Base-by-base conservation (phyloP, 2,888 invertebrate species). In the Phlogophora meticulosa region DNA sequence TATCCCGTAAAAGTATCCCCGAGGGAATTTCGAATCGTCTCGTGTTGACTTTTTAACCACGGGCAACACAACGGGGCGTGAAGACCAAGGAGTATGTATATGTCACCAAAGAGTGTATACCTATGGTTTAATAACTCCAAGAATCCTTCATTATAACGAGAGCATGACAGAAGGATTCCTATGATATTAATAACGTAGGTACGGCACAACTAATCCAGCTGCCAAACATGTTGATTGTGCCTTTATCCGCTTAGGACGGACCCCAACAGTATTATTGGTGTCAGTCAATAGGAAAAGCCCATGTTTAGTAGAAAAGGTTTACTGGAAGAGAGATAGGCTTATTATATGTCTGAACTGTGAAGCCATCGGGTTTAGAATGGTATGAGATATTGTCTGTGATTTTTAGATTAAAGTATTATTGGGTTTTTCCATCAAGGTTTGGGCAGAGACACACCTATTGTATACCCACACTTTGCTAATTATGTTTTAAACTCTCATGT, bases 221-320 rank as follows among this genome's bases (percentile, higher is more conserved):
- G 17, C 17, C 36, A 32, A 53, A 58, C 43, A 58, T 48, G 24
- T 72, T 72, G 53, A 15, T 48, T 48, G 42, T 11, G 15, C 24
- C n/a, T 15, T 48, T 48, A 57, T 64, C 58, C n/a, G 43, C 48
- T 73, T 49, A 34, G 32, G 17, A 45, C 11, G 24, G 15, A 34
- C 24, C 57, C 3, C 34, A 42, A 13, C 7, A 7, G 15, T 40
- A 11, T n/a, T 48, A 51, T 34, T 55, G 2, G 17, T 20, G n/a
- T 40, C 36, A n/a, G 38, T 20, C 11, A 32, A 13, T 28, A 11
- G 22, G 63, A 13, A 48, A 55, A 42, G 24, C 10, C 5, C 4
- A 13, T 49, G 24, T 40, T 70, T 15, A 24, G 13, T 34, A 20
- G 0, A 24, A n/a, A 22, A 45, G 9, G 1, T 13, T 53, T n/a